Evolutionary conservation across 2,113 vertebrate species (phyloP), one percentile per base, ranked within the genome.

Genomic region (Mormyrus iriodes): DNA sequence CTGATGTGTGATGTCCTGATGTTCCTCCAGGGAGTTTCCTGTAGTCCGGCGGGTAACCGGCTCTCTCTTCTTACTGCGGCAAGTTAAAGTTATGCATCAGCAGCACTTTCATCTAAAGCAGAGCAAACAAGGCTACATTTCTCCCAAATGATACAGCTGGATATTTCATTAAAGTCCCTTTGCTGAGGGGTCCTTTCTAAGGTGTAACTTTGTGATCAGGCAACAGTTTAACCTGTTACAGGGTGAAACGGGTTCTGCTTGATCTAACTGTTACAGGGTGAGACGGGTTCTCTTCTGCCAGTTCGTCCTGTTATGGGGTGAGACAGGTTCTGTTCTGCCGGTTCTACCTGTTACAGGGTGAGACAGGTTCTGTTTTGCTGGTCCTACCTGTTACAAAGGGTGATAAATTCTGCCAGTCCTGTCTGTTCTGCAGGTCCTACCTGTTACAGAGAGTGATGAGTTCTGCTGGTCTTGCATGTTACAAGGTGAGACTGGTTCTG

Each of bases 21-120:
- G 82, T 84, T 24, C 39, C 82, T 84, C 82, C 44, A 48, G 82
- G 82, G 82, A 84, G 82, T 24, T 84, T 84, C 82, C 82, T 46
- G 76, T 46, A 84, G 39, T 46, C 82, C 39, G 6, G 2, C 17
- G 42, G 44, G 39, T 39, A 10, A 48, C 24, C 82, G n/a, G 44
- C 21, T 84, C 42, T 84, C 42, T 84, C 3, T 48, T 84, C 24
- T 48, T 48, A 84, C 44, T 84, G 82, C 82, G n/a, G 42, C 10
- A 7, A 48, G 35, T 48, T n/a, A 84, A 84, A 19, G 44, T n/a
- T 46, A 21, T 24, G 42, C 44, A 24, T 46, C 82, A 44, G 21
- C 21, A 24, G 19, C 82, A 7, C 35, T 79, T 84, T 84, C 42
- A 84, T 44, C 82, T 48, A 48, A 84, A 84, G 82, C 21, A 84